These are phyloP conservation scores for Bucorvus abyssinicus DNA, from an alignment of 2,797 vertebrate species.

Conservation along the genomic window DNA sequence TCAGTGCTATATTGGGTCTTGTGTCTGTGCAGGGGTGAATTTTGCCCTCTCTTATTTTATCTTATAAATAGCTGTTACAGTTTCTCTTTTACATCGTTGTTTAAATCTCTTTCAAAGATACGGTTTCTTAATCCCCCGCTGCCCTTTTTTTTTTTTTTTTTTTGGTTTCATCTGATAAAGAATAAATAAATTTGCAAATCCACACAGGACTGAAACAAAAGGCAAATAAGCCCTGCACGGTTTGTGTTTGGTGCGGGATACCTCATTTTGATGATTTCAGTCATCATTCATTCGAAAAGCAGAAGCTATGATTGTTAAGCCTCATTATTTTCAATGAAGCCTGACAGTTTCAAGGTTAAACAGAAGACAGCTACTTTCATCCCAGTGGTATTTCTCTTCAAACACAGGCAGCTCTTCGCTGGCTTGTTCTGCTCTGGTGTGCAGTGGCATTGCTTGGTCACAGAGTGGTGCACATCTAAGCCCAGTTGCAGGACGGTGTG, in stretches of 20 bases:
- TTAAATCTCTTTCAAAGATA: slow-evolving; percentile 20
- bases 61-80: slow-evolving; percentile 29
- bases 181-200: slow-evolving; percentile 33
- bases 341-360: slow-evolving; percentile 71
- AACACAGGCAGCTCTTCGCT: slow-evolving; percentile 8
- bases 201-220: slow-evolving; percentile 42
- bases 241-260: slow-evolving; percentile 31
- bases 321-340: slow-evolving; percentile 74
- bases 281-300: slow-evolving; percentile 62
- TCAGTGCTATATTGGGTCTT: slow-evolving; percentile 48
- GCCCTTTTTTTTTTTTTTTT: background rate
- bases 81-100: slow-evolving; percentile 16
- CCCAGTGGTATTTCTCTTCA: slow-evolving; percentile 65
- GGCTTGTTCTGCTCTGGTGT: slow-evolving; percentile 1
- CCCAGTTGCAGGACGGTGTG: background rate
- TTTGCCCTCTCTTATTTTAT: slow-evolving; percentile 42
- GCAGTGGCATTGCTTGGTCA: slow-evolving; percentile 42
- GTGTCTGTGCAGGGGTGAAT: slow-evolving; percentile 32
- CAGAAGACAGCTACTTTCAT: slow-evolving; percentile 75
- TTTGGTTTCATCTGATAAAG: background rate
- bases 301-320: slow-evolving; percentile 68
- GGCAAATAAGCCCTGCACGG: slow-evolving; percentile 5
- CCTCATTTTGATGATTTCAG: slow-evolving; percentile 57
- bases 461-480: slow-evolving; percentile 35
- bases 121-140: background rate